These are phyloP conservation scores for Anarhynchus alexandrinus DNA, from an alignment of 2,113 vertebrate genomes.

Conservation along the genomic window DNA sequence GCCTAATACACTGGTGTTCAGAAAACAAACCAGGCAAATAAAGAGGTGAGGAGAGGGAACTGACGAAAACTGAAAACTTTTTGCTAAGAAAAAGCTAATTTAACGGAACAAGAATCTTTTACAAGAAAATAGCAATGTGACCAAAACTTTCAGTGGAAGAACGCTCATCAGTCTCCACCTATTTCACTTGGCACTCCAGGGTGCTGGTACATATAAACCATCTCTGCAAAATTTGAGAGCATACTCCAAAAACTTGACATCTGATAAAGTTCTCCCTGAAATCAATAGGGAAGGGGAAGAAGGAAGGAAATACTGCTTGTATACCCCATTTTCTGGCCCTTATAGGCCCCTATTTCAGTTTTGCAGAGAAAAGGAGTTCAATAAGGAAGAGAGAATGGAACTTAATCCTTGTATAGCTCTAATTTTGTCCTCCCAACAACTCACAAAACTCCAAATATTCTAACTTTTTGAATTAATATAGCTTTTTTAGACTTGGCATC, in stretches of 20 bases:
- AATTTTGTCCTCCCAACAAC: background rate
- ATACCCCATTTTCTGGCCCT: background rate
- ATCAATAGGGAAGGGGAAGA: background rate
- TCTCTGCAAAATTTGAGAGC: background rate
- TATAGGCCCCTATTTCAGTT: background rate
- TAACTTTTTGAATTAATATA: background rate
- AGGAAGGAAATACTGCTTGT: background rate
- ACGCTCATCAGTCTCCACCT: background rate
- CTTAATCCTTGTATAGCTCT: background rate
- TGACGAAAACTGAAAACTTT: background rate
- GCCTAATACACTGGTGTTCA: background rate
- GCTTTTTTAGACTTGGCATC: background rate
- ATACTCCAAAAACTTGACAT: background rate
- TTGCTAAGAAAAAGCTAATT: background rate
- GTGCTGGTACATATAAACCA: background rate
- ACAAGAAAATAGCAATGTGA: background rate
- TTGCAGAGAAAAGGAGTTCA: background rate
- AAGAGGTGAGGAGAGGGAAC: background rate
- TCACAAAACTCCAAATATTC: background rate
- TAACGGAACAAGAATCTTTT: background rate
- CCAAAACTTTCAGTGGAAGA: background rate
- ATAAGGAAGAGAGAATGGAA: background rate
- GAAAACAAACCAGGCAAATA: background rate
- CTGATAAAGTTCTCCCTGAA: background rate
- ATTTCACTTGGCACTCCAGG: background rate